A percentile compares a stretch with the other conserved stretches of the same genome.
Conservation (phyloP, 2,797 vertebrate genomes). For the Halcyon smyrnensis region DNA sequence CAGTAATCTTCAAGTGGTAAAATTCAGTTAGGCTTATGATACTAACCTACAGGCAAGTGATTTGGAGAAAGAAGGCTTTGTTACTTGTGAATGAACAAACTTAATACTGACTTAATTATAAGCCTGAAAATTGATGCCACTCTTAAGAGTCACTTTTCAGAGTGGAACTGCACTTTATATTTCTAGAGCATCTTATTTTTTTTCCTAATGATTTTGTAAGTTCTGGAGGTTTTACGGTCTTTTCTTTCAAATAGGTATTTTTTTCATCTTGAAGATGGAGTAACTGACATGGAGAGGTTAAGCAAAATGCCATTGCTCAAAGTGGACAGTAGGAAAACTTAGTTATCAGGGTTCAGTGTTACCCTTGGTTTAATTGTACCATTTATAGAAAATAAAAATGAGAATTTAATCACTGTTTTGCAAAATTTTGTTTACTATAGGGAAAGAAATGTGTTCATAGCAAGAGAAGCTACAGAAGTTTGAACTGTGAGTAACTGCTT, state of each 20-base stretch:
- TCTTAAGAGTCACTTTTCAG: conserved; percentile 24
- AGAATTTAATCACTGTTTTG: not conserved
- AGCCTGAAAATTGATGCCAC: not conserved
- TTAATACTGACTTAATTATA: conserved; percentile 51
- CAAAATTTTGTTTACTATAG: not conserved
- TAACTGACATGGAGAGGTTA: conserved; percentile 20
- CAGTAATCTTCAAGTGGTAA: not conserved
- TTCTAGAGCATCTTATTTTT: not conserved
- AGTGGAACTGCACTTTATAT: conserved; percentile 26
- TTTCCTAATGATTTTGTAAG: not conserved
- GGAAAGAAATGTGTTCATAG: not conserved
- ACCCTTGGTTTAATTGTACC: not conserved
- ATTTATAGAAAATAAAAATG: not conserved
- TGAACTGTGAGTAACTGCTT: not conserved
- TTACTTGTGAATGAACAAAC: conserved; percentile 32
- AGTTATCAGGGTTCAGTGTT: not conserved
- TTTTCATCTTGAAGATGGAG: not conserved
- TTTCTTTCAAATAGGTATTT: not conserved
- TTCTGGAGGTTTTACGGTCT: not conserved
- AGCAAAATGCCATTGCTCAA: not conserved
- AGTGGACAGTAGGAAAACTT: not conserved
- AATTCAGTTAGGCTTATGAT: not conserved
- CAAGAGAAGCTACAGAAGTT: not conserved
- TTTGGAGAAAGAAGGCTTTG: conserved; percentile 41
- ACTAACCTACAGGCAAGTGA: not conserved